Evolutionary conservation across 2,113 vertebrate species (phyloP).

Genomic region (Nibea albiflora): DNA sequence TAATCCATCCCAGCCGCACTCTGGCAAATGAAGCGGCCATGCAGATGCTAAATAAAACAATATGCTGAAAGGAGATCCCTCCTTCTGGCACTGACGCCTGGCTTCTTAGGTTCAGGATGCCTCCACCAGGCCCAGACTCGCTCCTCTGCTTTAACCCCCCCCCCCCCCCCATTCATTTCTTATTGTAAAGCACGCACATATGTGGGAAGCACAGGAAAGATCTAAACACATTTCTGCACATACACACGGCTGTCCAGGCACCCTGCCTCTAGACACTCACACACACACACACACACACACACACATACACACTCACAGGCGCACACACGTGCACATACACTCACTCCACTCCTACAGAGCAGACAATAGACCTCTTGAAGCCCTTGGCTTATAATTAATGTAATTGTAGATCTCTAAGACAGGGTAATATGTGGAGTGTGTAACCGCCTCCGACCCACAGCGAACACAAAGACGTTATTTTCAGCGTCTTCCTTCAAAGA

Average conservation of each 20-base stretch:
- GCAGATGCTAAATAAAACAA: conserved; percentile 79
- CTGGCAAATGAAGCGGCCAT: conserved; percentile 64
- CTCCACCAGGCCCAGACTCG: conserved; percentile 50
- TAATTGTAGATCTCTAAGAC: conserved; percentile 78
- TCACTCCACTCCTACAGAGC: conserved; percentile 26
- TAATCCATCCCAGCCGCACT: conserved; percentile 65
- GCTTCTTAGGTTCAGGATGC: conserved; percentile 70
- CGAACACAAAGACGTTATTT: conserved; percentile 61
- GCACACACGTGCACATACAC: conserved; percentile 1
- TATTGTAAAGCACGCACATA: conserved; percentile 26
- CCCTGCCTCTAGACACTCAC: not conserved
- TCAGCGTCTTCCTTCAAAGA: conserved; percentile 49
- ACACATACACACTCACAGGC: not conserved
- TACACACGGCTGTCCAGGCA: conserved; percentile 3
- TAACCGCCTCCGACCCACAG: conserved; percentile 45
- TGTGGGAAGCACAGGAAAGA: not conserved
- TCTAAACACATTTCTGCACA: conserved; percentile 1
- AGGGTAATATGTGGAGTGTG: conserved; percentile 67
- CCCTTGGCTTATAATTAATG: conserved; percentile 69
- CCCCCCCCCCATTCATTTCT: conserved; percentile 4
- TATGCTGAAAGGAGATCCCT: conserved; percentile 74
- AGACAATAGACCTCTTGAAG: conserved; percentile 72
- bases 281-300: not conserved
- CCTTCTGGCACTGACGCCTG: conserved; percentile 28
- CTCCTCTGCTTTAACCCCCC: conserved; percentile 25